phyloP scores from a whole-genome alignment of 2,888 invertebrate species.

The Eupithecia subumbrata region DNA sequence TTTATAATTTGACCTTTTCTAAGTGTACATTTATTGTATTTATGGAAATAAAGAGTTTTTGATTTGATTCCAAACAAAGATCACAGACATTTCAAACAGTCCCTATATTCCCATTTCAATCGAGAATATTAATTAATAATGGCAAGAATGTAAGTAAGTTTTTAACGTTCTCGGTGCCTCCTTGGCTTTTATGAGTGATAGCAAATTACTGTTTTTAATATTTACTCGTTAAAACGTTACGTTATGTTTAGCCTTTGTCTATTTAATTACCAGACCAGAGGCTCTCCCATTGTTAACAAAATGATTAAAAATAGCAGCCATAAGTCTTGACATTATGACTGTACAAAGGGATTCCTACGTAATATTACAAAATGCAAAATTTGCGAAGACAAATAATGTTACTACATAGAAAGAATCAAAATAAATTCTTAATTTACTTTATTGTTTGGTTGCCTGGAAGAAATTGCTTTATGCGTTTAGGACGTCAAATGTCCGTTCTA shows the following conservation, averaged over 20 bases:
- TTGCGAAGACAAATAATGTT: neutral
- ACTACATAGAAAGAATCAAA: neutral
- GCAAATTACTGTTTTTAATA: constrained; percentile 34
- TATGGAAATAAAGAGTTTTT: no score
- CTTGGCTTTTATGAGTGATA: constrained; percentile 34
- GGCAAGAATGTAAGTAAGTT: constrained; percentile 20
- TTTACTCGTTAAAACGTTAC: constrained; percentile 30
- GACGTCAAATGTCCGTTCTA: neutral
- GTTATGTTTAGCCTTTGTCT: constrained; percentile 31
- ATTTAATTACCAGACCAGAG: constrained; percentile 33
- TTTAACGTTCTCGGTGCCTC: constrained; percentile 26
- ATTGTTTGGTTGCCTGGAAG: neutral
- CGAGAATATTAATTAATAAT: neutral
- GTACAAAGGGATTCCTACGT: neutral
- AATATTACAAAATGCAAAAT: neutral
- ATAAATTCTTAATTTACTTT: neutral
- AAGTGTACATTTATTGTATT: no score
- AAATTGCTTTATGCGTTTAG: neutral
- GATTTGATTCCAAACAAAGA: no score
- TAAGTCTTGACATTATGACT: neutral
- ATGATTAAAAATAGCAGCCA: constrained; percentile 3
- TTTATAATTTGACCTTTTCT: no score
- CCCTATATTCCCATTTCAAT: neutral
- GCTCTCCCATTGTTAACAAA: constrained; percentile 41
- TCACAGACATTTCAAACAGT: neutral